Conservation (phyloP, 1,140 invertebrate species). For the Trachymyrmex cornetzi region DNA sequence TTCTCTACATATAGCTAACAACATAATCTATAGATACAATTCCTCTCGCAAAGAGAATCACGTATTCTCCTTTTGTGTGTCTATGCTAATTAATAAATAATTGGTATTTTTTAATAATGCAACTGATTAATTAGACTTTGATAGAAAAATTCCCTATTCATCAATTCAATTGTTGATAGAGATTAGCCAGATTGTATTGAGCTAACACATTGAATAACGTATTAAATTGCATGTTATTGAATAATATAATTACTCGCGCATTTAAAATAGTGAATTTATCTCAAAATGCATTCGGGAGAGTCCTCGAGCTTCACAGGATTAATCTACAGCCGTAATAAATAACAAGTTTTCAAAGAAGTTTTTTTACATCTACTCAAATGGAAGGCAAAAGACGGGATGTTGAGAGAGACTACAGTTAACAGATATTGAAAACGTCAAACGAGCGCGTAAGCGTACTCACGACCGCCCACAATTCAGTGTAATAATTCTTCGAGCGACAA, state of each 20-base stretch:
- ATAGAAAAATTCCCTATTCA: neutral
- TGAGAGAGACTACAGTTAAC: neutral
- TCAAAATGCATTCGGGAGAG: neutral
- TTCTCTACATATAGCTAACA: slow-evolving; percentile 4
- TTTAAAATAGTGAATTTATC: neutral
- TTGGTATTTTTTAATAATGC: neutral
- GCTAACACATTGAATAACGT: neutral
- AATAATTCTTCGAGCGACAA: slow-evolving; percentile 24
- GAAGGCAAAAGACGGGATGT: neutral
- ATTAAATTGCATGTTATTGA: neutral
- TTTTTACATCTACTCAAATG: neutral
- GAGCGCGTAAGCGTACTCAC: neutral
- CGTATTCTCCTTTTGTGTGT: neutral
- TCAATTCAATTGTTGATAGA: neutral
- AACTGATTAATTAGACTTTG: neutral
- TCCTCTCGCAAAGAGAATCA: neutral
- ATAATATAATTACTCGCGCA: neutral
- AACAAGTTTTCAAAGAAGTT: neutral
- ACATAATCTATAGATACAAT: slow-evolving; percentile 1
- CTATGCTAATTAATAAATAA: neutral
- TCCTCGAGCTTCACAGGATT: neutral
- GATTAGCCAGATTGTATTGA: neutral
- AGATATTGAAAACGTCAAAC: neutral
- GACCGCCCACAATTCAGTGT: neutral
- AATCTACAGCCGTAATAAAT: neutral